Base-by-base conservation (phyloP, 64 coral and sea anemone species). In the Dendronephthya gigantea region DNA sequence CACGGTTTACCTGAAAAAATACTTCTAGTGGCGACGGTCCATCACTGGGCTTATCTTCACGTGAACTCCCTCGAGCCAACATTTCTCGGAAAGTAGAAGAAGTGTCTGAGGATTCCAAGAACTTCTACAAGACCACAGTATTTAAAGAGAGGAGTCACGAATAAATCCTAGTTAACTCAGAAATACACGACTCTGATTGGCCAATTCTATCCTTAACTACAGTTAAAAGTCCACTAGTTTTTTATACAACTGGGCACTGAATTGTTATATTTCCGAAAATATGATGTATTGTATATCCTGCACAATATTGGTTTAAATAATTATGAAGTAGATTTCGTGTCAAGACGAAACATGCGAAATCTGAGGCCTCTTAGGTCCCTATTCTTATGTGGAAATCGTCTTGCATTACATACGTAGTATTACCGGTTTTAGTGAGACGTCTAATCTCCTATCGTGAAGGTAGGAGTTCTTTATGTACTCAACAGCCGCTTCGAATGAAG, bases 1-100 rank as follows among this genome's bases (percentile, higher is more conserved):
- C n/a, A n/a, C n/a, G n/a, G n/a, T n/a, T 50, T 91, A 98, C 95
- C 95, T 98, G 91, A 85, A 98, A 98, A 29, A 98, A 83, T 70
- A 88, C 90, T 28, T 93, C 92, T 4, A 98, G 69, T 48, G 92
- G 91, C 35, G 87, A 90, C 12, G 82, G 87, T 50, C 90, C 92
- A 38, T 38, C 48, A 30, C 22, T 83, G 0, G 39, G 83, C 7
- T 98, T 39, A 79, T 39, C 72, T 79, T 79, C 72, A 79, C 16
- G 30, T 79, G 72, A 79, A 12, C 72, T 79, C 13, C 72, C 36
- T 79, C 30, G 32, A 12, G 72, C 72, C 28, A 62, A 22, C 55
- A 79, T 79, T 34, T 79, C 72, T 79, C 36, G 25, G 36, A 79
- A 79, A 3, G 72, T 33, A 5, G 72, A 79, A 19, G 36, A 33